phyloP scores from a whole-genome alignment of 2,888 invertebrate genomes.

The Cremastinae sp. region DNA sequence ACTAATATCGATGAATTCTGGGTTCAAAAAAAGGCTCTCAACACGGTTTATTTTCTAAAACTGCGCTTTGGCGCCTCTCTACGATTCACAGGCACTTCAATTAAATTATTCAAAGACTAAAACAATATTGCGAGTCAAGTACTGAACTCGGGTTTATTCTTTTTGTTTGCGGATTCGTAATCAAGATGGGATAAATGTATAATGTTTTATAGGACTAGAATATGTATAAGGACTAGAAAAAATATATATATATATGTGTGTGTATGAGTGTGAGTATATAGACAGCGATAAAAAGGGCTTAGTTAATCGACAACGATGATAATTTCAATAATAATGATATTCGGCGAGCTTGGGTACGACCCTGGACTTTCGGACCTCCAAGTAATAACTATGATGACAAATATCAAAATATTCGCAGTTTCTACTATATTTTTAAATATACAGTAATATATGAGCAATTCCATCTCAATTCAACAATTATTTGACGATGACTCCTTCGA shows the following conservation, averaged over 20 bases:
- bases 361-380: constrained; percentile 70
- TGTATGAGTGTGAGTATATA: no score
- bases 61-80: constrained; percentile 41
- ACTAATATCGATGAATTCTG: constrained; percentile 44
- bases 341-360: constrained; percentile 74
- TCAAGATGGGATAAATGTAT: constrained; percentile 13
- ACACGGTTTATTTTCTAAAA: constrained; percentile 41
- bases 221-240: background rate
- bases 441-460: constrained; percentile 19
- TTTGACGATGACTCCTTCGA: no score
- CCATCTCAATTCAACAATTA: no score
- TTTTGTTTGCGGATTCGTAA: constrained; percentile 2
- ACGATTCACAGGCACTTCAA: constrained; percentile 50
- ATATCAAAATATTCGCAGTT: constrained; percentile 49
- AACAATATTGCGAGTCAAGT: constrained; percentile 34
- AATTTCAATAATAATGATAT: constrained; percentile 38
- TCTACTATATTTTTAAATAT: constrained; percentile 37
- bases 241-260: background rate
- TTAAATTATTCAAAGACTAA: constrained; percentile 30
- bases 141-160: constrained; percentile 1
- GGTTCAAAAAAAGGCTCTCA: constrained; percentile 38
- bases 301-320: background rate
- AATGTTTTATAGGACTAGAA: background rate
- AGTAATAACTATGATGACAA: constrained; percentile 58
- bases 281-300: constrained; percentile 14